phyloP scores from a whole-genome alignment of 2,888 invertebrate species.

The Drosophila histrio region DNA sequence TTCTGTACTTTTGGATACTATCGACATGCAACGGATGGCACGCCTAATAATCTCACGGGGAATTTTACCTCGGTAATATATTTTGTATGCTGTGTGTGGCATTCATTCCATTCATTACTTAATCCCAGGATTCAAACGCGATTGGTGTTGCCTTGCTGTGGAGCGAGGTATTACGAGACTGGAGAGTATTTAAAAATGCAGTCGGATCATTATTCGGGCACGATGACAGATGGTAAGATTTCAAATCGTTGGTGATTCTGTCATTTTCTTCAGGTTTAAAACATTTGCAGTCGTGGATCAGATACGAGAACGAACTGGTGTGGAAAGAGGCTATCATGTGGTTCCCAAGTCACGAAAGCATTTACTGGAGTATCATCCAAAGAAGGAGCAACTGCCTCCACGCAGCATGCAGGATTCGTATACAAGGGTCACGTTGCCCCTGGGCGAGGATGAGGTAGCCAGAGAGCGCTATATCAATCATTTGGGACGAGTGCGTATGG shows the following conservation, averaged over 20 bases:
- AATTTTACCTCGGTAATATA: constrained; percentile 13
- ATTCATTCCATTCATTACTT: not conserved
- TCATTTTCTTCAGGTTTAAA: not conserved
- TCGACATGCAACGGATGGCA: constrained; percentile 12
- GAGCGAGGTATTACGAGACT: constrained; percentile 25
- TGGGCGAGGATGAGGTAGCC: constrained; percentile 85
- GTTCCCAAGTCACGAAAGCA: constrained; percentile 84
- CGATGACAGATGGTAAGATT: constrained; percentile 52
- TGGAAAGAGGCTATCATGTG: constrained; percentile 84
- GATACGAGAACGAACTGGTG: constrained; percentile 76
- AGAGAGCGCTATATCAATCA: constrained; percentile 88
- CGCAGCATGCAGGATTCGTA: constrained; percentile 88
- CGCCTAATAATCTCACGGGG: not conserved
- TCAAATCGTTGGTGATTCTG: not conserved
- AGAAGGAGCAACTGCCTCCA: constrained; percentile 86
- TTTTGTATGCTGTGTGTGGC: not conserved
- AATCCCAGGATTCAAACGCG: not conserved
- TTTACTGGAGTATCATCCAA: constrained; percentile 86
- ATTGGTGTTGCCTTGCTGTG: not conserved
- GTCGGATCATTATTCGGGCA: constrained; percentile 58
- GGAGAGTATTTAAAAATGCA: constrained; percentile 23
- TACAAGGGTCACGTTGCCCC: constrained; percentile 87
- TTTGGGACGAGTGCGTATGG: constrained; percentile 87
- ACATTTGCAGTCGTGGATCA: constrained; percentile 56
- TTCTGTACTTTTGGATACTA: not conserved